Conservation (phyloP, 2,113 vertebrate genomes). For the Pampusana beccarii region DNA sequence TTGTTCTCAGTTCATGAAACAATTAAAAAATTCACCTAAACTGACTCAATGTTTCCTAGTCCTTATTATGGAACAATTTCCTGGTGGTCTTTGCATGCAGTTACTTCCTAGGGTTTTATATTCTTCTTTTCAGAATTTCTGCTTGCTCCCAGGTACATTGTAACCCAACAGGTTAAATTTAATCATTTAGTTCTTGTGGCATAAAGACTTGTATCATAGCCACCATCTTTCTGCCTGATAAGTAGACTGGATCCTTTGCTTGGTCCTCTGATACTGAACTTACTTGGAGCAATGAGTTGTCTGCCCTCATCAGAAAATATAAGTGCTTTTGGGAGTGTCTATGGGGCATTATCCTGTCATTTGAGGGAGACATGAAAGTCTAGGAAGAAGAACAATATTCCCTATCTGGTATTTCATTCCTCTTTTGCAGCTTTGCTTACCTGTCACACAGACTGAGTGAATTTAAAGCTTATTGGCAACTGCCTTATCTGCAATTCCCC, state of each 20-base stretch:
- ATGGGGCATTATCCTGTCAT: neutral
- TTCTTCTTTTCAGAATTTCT: neutral
- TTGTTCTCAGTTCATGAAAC: neutral
- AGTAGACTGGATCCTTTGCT: neutral
- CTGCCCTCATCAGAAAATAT: neutral
- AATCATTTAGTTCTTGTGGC: neutral
- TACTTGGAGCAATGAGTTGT: neutral
- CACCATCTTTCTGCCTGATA: neutral
- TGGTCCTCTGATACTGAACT: neutral
- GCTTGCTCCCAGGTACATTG: neutral
- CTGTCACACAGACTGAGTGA: neutral
- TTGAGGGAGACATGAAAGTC: neutral
- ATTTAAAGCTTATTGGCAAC: neutral
- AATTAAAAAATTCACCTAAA: neutral
- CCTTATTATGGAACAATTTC: neutral
- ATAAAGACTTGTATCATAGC: accelerated
- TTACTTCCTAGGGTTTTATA: neutral
- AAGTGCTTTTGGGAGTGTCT: neutral
- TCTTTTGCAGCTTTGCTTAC: neutral
- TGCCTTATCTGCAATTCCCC: neutral
- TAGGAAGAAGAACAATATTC: neutral
- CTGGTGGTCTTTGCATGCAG: neutral
- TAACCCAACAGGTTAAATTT: neutral
- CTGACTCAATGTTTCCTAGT: neutral
- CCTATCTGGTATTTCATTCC: neutral